Evolutionary conservation across 2,888 invertebrate species (phyloP), one percentile per base, ranked within the genome.

Genomic region (Mycalesis mineus): DNA sequence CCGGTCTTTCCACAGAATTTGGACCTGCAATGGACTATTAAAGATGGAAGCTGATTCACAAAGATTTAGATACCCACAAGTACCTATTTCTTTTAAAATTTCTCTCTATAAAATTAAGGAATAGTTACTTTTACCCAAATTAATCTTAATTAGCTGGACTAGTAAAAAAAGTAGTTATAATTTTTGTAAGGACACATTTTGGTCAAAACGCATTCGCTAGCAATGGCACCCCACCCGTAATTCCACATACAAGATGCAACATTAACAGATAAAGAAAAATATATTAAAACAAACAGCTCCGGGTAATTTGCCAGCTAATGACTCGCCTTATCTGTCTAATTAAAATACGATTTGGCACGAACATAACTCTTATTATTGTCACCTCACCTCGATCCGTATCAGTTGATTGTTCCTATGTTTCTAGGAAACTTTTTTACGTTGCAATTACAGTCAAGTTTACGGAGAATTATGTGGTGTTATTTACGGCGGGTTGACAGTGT

Each of bases 291-390:
- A 80, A 81, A 84, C 77, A 75, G 73, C 74, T 75, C 73, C 66
- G 77, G 77, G 82, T 78, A 88, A 88, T 87, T 86, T 85, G 77
- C 84, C 74, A 76, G 79, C 84, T 85, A 88, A 88, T 84, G 85
- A 75, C 77, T 60, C 68, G 66, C 70, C 82, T 84, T 87, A 86
- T 87, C 86, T 82, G 62, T 60, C 79, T 87, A 88, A 88, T 88
- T 88, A 88, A 88, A 88, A 87, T 80, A 78, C 86, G 81, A 88
- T 88, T 88, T 88, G 80, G 86, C 83, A 82, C 82, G 82, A 64
- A 66, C 65, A 63, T 65, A 65, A 64, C 58, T 63, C 66, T 67
- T 65, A 65, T 75, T 77, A 80, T 80, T 84, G 81, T 83, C 85
- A 77, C 80, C 77, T 78, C 72, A 74, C 68, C 68, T 64, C 67